These are phyloP conservation scores for human (Homo sapiens) DNA, from an alignment of 2,113 vertebrate genomes.

Conservation along the genomic window GRCh38 chr3:45084001-45084500, in stretches of 20 bases:
- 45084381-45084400: not conserved
- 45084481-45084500: not conserved
- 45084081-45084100: not conserved
- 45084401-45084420: not conserved
- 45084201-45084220: not conserved
- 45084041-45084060: fast-evolving
- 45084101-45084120: not conserved
- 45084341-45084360: not conserved
- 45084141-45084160: not conserved
- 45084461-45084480: not conserved
- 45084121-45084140: fast-evolving
- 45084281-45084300: not conserved
- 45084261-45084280: not conserved
- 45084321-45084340: not conserved
- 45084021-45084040: not conserved
- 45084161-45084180: too few species aligned
- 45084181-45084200: not conserved
- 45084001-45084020: not conserved
- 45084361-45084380: not conserved
- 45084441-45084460: not conserved
- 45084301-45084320: not conserved
- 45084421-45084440: not conserved
- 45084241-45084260: not conserved
- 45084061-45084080: not conserved
- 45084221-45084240: not conserved